phyloP scores from a whole-genome alignment of 2,113 vertebrate species.

The Isichthys henryi region DNA sequence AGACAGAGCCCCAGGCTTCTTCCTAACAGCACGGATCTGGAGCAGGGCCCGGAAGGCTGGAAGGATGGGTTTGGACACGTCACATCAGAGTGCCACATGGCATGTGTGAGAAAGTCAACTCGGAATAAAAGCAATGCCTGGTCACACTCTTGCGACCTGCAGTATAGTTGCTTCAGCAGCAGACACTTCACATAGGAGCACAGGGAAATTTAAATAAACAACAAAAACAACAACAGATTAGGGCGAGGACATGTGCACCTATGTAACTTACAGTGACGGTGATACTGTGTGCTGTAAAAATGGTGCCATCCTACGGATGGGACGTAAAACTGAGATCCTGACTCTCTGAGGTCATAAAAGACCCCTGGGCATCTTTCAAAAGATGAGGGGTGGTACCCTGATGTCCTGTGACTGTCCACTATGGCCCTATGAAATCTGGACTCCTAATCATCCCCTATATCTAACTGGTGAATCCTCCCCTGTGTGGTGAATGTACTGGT shows the following conservation, averaged over 20 bases:
- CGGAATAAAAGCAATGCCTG: background rate
- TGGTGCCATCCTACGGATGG: background rate
- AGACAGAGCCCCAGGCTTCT: slow-evolving; percentile 71
- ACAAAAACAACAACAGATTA: background rate
- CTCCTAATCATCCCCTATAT: background rate
- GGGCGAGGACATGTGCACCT: background rate
- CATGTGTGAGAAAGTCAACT: background rate
- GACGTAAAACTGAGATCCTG: background rate
- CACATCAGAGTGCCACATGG: background rate
- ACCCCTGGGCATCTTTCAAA: no score
- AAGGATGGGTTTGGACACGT: background rate
- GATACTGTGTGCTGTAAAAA: background rate
- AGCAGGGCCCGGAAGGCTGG: slow-evolving; percentile 78
- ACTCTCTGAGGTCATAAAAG: no score
- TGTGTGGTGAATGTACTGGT: background rate
- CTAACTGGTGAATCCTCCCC: background rate
- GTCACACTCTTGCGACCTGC: background rate
- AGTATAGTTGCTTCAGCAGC: background rate
- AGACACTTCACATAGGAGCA: background rate
- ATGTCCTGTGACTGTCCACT: background rate
- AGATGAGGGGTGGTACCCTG: background rate
- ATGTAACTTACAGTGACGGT: background rate
- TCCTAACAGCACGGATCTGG: slow-evolving; percentile 79
- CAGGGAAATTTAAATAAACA: background rate
- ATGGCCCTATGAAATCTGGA: background rate